Conservation (phyloP, 1,140 invertebrate genomes). For the Drosophila bocqueti region DNA sequence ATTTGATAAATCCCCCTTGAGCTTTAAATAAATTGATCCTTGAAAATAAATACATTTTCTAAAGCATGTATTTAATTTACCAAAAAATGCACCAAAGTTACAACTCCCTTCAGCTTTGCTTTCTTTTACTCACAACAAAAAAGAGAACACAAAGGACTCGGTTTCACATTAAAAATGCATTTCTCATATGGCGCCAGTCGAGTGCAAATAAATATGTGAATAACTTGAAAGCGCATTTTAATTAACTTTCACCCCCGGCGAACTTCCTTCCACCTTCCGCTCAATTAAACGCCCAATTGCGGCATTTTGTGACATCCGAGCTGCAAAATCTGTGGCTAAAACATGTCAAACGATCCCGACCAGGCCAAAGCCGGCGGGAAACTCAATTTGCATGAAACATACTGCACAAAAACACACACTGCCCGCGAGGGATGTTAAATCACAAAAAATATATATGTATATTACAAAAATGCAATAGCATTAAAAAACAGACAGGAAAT, state of each 20-base stretch:
- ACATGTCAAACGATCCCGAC: constrained; percentile 22
- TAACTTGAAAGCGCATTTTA: constrained; percentile 76
- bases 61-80: background rate
- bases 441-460: background rate
- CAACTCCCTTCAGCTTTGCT: background rate
- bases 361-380: background rate
- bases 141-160: constrained; percentile 16
- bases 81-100: background rate
- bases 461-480: background rate
- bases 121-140: background rate
- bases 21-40: background rate
- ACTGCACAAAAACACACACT: constrained; percentile 3
- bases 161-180: constrained; percentile 69
- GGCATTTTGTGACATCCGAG: constrained; percentile 28
- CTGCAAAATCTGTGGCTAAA: constrained; percentile 65
- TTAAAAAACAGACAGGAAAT: background rate
- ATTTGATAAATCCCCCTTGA: background rate
- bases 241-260: constrained; percentile 57
- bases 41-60: background rate
- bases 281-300: constrained; percentile 53
- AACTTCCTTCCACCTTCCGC: constrained; percentile 18
- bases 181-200: constrained; percentile 58
- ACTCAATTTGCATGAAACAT: constrained; percentile 43
- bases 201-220: constrained; percentile 68
- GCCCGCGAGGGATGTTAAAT: constrained; percentile 22